phyloP scores from a whole-genome alignment of 2,797 vertebrate species.

The Notolepis coatsorum region DNA sequence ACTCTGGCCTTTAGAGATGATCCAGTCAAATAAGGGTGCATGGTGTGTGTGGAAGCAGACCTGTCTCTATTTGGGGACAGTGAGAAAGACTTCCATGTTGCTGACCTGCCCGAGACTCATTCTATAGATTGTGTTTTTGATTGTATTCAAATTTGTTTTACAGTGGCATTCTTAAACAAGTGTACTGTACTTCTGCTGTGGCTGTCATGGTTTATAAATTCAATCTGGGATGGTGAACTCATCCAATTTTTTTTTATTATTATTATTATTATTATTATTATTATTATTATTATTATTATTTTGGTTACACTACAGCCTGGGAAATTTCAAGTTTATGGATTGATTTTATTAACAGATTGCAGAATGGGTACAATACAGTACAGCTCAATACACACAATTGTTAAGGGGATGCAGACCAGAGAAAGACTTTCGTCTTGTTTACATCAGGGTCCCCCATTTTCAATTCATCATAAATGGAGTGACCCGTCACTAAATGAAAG shows the following conservation, averaged over 20 bases:
- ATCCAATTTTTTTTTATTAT: constrained; percentile 40
- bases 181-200: constrained; percentile 68
- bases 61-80: constrained; percentile 26
- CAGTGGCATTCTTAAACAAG: constrained; percentile 55
- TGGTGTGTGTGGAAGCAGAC: constrained; percentile 22
- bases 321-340: constrained; percentile 38
- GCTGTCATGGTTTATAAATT: constrained; percentile 63
- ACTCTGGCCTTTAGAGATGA: constrained; percentile 63
- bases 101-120: constrained; percentile 43
- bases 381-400: no score
- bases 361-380: no score
- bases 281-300: background rate
- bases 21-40: constrained; percentile 12
- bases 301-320: constrained; percentile 29
- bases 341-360: no score
- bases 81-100: constrained; percentile 38
- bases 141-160: constrained; percentile 69
- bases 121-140: constrained; percentile 62
- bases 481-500: constrained; percentile 40
- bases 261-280: background rate
- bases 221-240: constrained; percentile 11
- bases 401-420: no score
- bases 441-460: no score
- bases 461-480: constrained; percentile 17
- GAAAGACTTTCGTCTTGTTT: no score